Percentiles rank a stretch among this genome's conserved stretches.
These are phyloP conservation scores for Drosophila athabasca DNA, from an alignment of 1,140 invertebrate genomes.

Conservation along the genomic window DNA sequence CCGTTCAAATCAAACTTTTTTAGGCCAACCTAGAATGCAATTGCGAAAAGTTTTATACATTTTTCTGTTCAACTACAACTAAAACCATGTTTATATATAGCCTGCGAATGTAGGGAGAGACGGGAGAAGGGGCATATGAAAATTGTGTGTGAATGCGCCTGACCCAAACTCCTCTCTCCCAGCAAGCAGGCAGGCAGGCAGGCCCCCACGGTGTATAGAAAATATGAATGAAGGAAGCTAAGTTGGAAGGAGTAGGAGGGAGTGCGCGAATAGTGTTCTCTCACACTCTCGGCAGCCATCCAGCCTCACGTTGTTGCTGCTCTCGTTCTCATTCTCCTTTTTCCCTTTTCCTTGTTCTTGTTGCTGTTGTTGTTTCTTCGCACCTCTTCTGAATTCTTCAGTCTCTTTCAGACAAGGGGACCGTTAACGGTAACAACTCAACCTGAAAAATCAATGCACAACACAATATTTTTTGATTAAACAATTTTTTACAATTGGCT, in stretches of 20 bases:
- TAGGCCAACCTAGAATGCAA: conserved; percentile 34
- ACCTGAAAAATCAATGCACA: conserved; percentile 65
- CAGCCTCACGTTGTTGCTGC: conserved; percentile 4
- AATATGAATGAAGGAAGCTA: conserved; percentile 74
- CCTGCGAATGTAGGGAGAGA: conserved; percentile 27
- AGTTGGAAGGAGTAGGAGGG: conserved; percentile 18
- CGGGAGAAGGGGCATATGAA: conserved; percentile 18
- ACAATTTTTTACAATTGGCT: conserved; percentile 48
- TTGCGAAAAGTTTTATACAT: conserved; percentile 34
- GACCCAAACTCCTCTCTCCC: conserved; percentile 58
- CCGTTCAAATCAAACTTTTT: conserved; percentile 45
- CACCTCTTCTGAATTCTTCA: conserved; percentile 6
- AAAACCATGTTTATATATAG: conserved; percentile 67
- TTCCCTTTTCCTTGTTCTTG: too few relatives aligned
- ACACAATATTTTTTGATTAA: conserved; percentile 33
- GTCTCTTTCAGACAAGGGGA: background rate
- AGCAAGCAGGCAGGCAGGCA: conserved; percentile 4
- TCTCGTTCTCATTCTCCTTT: background rate
- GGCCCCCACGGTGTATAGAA: conserved; percentile 70
- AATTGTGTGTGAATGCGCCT: conserved; percentile 63
- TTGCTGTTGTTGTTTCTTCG: conserved; percentile 29
- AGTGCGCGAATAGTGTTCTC: conserved; percentile 40
- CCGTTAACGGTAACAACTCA: conserved; percentile 9
- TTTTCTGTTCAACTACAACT: conserved; percentile 40
- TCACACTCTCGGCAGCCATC: conserved; percentile 14